Evolutionary conservation across 2,113 vertebrate genomes (phyloP), one percentile per base, ranked within the genome.

Genomic region (Callopanchax toddi): DNA sequence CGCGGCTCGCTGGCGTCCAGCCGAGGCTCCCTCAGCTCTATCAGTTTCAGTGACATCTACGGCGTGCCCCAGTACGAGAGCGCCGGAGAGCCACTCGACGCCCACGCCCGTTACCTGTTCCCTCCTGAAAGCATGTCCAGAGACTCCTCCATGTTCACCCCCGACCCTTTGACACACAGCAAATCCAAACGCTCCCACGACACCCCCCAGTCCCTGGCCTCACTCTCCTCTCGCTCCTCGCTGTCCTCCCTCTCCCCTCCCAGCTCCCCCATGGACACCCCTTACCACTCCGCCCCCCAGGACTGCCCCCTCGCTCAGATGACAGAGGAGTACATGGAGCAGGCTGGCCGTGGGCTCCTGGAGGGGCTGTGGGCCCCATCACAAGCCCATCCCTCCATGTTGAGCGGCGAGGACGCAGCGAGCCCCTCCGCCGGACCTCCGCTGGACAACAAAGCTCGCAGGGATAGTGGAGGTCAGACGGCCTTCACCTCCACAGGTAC

Each of bases 31-130:
- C 92, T 99, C 50, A 99, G 97, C 90, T 99, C 97, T 0, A 84
- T 99, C 89, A 99, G 97, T 83, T 99, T 99, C 83, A 98, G 92
- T 0, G 97, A 99, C 91, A 99, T 99, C 92, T 99, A 99, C 1
- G 97, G 97, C 34, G 84, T 96, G 15, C 96, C 96, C 0, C 96
- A 97, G 79, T 98, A 96, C 0, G 97, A 97, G 0, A 62, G 88
- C 1, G 82, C 59, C 0, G 73, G 46, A 16, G 91, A 93, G 42
- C 69, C 64, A 0, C 68, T 76, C 0, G 93, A 95, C 45, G 87
- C 95, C 17, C 93, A 95, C 46, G 81, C 95, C 18, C 95, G 95
- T 79, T 98, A 96, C 81, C 92, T 95, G 3, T 76, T 94, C 65
- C 93, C 94, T 15, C 91, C 91, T 0, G 96, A 99, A 76, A 79